Percentiles rank a stretch among this genome's conserved stretches.
Conservation (phyloP, 2,113 vertebrate genomes). For the Cottus gobio region DNA sequence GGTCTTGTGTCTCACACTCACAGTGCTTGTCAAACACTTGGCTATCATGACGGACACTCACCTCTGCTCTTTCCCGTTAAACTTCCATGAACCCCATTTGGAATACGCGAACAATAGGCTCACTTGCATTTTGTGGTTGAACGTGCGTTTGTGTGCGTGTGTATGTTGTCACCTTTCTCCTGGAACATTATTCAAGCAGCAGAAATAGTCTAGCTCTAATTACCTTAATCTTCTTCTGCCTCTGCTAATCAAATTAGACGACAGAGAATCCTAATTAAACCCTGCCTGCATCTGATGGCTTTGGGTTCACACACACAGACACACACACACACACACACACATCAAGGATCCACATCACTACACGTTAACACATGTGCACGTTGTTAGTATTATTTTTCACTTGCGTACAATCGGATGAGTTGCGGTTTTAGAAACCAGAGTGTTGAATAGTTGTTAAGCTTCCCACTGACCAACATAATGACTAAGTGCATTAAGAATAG, state of each 20-base stretch:
- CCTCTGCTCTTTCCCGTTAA: conserved; percentile 62
- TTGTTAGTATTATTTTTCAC: conserved; percentile 42
- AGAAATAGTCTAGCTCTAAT: conserved; percentile 76
- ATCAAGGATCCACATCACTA: conserved; percentile 22
- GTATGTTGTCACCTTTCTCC: conserved; percentile 61
- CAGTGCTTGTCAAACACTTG: conserved; percentile 54
- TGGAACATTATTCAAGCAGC: conserved; percentile 72
- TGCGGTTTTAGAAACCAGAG: conserved; percentile 23
- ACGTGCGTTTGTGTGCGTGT: conserved; percentile 18
- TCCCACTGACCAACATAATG: conserved; percentile 32
- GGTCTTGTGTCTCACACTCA: conserved; percentile 41
- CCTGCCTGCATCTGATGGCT: conserved; percentile 64
- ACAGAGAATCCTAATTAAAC: conserved; percentile 79
- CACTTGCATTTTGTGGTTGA: conserved; percentile 25
- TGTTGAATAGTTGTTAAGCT: conserved; percentile 32
- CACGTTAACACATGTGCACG: conserved; percentile 31
- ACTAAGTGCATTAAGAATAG: conserved; percentile 28
- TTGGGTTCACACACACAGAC: conserved; percentile 35
- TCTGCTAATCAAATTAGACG: conserved; percentile 78
- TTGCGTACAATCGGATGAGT: conserved; percentile 40
- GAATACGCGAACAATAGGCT: conserved; percentile 29
- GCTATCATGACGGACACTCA: conserved; percentile 53
- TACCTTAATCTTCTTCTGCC: conserved; percentile 73
- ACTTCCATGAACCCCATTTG: conserved; percentile 43
- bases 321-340: conserved; percentile 29